A percentile compares a stretch with the other conserved stretches of the same genome.
Evolutionary conservation across 2,113 vertebrate genomes (phyloP).

Genomic region (Polypterus bichir): DNA sequence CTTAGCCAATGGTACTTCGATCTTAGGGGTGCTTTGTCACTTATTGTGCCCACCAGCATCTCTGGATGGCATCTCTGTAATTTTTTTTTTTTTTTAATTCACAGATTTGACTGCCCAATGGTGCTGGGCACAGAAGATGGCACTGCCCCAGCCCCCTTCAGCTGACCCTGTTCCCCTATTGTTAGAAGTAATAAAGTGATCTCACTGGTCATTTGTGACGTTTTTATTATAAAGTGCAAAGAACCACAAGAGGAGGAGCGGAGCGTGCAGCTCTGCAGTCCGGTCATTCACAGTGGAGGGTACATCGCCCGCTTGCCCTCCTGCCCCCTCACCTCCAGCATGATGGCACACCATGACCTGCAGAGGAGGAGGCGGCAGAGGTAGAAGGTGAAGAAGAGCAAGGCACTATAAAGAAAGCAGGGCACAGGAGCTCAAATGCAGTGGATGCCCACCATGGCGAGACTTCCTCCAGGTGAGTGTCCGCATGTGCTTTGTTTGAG

Average conservation of each 20-base stretch:
- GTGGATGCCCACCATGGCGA: conserved; percentile 1
- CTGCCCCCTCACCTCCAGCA: too few species aligned
- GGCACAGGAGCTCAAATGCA: background rate
- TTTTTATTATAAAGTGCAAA: conserved; percentile 62
- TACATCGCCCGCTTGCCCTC: too few species aligned
- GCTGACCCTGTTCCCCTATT: conserved; percentile 9
- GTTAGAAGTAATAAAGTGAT: too few species aligned
- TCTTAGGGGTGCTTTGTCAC: too few species aligned
- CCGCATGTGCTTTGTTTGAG: background rate
- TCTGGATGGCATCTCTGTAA: background rate
- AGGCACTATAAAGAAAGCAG: background rate
- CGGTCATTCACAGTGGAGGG: too few species aligned
- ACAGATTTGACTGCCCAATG: background rate
- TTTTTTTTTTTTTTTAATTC: background rate
- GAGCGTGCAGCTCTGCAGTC: too few species aligned
- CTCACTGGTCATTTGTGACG: conserved; percentile 33
- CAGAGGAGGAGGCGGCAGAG: conserved; percentile 34
- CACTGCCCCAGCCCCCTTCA: background rate
- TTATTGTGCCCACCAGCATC: too few species aligned
- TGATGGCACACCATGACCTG: conserved; percentile 46
- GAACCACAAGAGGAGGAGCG: conserved; percentile 34
- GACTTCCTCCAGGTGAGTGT: conserved; percentile 2
- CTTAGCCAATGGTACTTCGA: too few species aligned
- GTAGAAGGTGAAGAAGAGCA: conserved; percentile 10
- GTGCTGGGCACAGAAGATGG: background rate